Base-by-base conservation (phyloP, 2,888 invertebrate species). In the Drepana falcataria region DNA sequence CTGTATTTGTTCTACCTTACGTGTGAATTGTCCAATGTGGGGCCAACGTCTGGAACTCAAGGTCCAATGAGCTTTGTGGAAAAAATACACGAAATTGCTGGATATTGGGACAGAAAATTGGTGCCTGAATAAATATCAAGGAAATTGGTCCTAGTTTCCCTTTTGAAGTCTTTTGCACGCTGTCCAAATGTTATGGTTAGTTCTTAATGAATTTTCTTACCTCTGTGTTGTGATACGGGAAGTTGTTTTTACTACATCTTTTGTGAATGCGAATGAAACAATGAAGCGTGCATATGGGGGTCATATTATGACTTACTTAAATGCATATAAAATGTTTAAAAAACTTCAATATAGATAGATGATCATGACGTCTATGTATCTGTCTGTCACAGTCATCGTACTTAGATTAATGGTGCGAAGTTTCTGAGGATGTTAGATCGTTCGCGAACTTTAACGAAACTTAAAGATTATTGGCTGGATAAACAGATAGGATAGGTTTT, bases 1-100 rank as follows among this genome's bases (percentile, higher is more conserved):
- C 40, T 51, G 62, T 82, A 72, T 87, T 87, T 85, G 71, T 79
- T 76, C 77, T 83, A 71, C 68, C 71, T 72, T 74, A 77, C 79
- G 83, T 84, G 81, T 68, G 79, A 78, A 80, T 72, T 65, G 68
- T 72, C 58, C 69, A 69, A 68, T 74, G 77, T 70, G 70, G 65
- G 68, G 60, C 64, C 63, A 62, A 61, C 63, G 67, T 68, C 61
- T 70, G 64, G 61, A 61, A 60, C 64, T 62, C 64, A 64, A 60
- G 67, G 61, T 70, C 62, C 69, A 64, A 73, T 73, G 71, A 71
- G 67, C 66, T 71, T 59, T 68, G 59, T 44, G 55, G 59, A 72
- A 77, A 79, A 81, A 79, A 77, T 69, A 78, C 66, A 65, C 55
- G 60, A 60, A 61, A 67, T 57, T 56, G 59, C 64, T 62, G 60